phyloP scores from a whole-genome alignment of 2,113 vertebrate species.

The Pithys albifrons region DNA sequence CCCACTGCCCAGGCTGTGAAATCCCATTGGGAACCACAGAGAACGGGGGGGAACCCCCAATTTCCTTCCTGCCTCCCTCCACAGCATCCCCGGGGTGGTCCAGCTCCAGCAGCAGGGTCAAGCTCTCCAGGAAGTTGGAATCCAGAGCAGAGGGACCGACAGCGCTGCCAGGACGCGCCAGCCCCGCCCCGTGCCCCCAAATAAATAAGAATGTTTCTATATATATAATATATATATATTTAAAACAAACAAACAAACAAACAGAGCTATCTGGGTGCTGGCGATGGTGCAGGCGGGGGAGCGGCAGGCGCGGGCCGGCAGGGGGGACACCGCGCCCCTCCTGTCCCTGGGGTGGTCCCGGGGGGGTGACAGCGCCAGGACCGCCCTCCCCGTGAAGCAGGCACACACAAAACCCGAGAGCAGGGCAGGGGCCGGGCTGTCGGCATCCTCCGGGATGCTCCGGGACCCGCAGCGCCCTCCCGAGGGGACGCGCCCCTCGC shows the following conservation, averaged over 20 bases:
- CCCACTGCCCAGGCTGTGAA: background rate
- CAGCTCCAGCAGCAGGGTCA: background rate
- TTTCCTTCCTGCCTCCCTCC: background rate
- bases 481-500: background rate
- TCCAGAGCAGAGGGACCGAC: background rate
- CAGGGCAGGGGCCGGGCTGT: background rate
- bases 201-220: slow-evolving; percentile 14
- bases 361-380: background rate
- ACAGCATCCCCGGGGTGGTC: background rate
- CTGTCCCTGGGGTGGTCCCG: background rate
- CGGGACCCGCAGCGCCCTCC: no score
- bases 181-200: background rate
- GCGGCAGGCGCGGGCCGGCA: background rate
- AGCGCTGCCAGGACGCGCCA: fast-evolving
- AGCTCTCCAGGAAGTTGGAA: background rate
- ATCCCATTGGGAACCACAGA: background rate
- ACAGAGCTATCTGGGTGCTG: slow-evolving; percentile 19
- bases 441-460: background rate
- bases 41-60: fast-evolving
- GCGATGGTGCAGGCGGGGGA: background rate
- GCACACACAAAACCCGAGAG: background rate
- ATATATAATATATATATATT: slow-evolving; percentile 32
- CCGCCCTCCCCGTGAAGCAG: background rate
- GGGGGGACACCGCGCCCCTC: background rate
- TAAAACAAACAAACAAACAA: background rate